A percentile compares a stretch with the other conserved stretches of the same genome.
Conservation (phyloP, 1,140 invertebrate species). For the Metopolophium dirhodum region DNA sequence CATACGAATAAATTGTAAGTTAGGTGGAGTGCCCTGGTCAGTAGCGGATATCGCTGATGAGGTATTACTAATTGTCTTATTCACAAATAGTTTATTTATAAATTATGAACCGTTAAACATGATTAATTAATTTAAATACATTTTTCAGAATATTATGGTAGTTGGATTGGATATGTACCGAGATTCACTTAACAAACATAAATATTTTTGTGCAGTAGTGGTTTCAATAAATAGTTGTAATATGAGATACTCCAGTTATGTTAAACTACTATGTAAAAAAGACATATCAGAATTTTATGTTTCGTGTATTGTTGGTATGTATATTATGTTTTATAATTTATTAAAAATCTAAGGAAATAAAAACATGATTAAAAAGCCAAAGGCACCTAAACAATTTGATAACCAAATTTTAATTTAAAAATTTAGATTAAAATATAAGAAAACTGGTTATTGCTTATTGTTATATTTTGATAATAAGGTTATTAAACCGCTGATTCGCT, state of each 20-base stretch:
- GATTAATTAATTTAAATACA: neutral
- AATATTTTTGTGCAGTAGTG: neutral
- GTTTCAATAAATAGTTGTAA: neutral
- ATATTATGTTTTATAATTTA: neutral
- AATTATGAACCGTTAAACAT: neutral
- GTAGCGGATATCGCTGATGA: accelerated
- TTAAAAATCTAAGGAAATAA: neutral
- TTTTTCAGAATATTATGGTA: neutral
- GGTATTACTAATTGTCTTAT: neutral
- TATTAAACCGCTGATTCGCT: too few relatives aligned
- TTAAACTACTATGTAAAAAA: neutral
- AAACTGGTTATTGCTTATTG: too few relatives aligned
- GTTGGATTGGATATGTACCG: neutral
- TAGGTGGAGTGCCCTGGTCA: neutral
- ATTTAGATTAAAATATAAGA: too few relatives aligned
- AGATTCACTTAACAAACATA: neutral
- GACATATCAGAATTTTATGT: neutral
- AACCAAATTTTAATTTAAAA: too few relatives aligned
- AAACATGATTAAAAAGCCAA: too few relatives aligned
- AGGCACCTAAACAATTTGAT: too few relatives aligned
- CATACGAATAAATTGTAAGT: neutral
- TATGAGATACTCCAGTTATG: neutral
- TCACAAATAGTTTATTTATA: neutral
- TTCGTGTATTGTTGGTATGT: neutral
- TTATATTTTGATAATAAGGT: too few relatives aligned